Conservation (phyloP, 2,888 invertebrate species). For the Peribatodes rhomboidaria region DNA sequence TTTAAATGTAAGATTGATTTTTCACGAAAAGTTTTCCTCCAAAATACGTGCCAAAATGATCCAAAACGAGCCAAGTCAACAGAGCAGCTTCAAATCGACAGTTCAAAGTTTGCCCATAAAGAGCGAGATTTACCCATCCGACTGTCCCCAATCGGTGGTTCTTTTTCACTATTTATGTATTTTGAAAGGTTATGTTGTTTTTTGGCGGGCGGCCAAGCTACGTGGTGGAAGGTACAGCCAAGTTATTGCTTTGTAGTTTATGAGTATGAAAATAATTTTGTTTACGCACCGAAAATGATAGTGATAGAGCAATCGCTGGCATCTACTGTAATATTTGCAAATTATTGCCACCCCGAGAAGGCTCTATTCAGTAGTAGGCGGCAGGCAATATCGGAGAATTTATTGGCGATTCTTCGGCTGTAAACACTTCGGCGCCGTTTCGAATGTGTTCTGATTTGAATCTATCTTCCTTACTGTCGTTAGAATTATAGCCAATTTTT, state of each 20-base stretch:
- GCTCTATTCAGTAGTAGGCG: conserved; percentile 18
- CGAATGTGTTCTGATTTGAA: conserved; percentile 25
- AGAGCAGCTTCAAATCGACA: conserved; percentile 18
- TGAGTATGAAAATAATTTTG: conserved; percentile 37
- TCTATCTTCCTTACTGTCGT: conserved; percentile 16
- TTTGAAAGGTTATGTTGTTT: conserved; percentile 42
- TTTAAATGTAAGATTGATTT: not conserved
- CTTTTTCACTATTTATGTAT: conserved; percentile 40
- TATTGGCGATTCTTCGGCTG: conserved; percentile 31
- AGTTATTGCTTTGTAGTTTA: conserved; percentile 35
- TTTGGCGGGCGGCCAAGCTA: conserved; percentile 35
- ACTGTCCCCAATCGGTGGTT: conserved; percentile 35
- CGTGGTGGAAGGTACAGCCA: conserved; percentile 34
- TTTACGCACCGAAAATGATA: conserved; percentile 34
- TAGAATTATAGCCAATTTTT: not conserved
- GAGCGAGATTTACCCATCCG: conserved; percentile 33
- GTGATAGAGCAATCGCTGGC: conserved; percentile 34
- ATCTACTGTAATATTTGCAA: conserved; percentile 38
- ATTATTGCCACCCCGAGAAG: conserved; percentile 33
- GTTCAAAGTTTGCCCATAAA: conserved; percentile 38
- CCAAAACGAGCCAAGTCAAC: conserved; percentile 24
- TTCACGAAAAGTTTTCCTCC: not conserved
- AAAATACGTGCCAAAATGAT: not conserved
- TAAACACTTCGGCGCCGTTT: conserved; percentile 29
- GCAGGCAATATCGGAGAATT: conserved; percentile 30